Evolutionary conservation across 2,113 vertebrate species (phyloP), one percentile per base, ranked within the genome.

Genomic region (Tautogolabrus adspersus): DNA sequence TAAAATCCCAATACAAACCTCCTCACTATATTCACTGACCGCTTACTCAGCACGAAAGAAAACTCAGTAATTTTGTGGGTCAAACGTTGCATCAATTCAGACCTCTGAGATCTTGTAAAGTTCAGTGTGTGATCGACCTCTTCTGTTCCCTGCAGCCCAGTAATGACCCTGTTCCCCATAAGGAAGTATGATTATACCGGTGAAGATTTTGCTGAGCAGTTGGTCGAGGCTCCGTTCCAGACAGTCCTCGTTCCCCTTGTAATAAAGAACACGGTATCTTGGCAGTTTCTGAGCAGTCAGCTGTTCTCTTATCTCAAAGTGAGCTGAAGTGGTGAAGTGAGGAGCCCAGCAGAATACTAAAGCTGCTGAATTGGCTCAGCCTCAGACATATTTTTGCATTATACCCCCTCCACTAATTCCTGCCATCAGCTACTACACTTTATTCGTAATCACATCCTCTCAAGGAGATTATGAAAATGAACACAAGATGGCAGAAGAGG

Each of bases 401-500:
- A 26, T 44, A 34, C 1, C 21, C 21, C 21, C 23, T 6, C 22
- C 52, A 59, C 51, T 56, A 51, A 26, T 62, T 61, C 37, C 13
- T 66, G 66, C n/a, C 42, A 52, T 58, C 26, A 70, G 18, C 38
- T 6, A 12, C 23, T 54, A 10, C 16, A 34, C 54, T 38, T 22
- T 9, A 21, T 15, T 66, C 10, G 19, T 18, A 13, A 54, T 66
- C 51, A 21, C 21, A 30, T 66, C 30, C 9, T 52, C 37, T 42
- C 8, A 26, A 54, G 70, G 47, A 72, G n/a, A 1, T 77, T 67
- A 37, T 21, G 3, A 77, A 75, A 81, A 55, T 23, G 75, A 77
- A 68, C 87, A 87, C 84, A 72, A 88, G 89, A 30, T 85, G 89
- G 84, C 82, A 87, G 87, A 49, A 88, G 80, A 75, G 87, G 40